Evolutionary conservation across 1,140 invertebrate genomes (phyloP).

Genomic region (Bombus pyrosoma): DNA sequence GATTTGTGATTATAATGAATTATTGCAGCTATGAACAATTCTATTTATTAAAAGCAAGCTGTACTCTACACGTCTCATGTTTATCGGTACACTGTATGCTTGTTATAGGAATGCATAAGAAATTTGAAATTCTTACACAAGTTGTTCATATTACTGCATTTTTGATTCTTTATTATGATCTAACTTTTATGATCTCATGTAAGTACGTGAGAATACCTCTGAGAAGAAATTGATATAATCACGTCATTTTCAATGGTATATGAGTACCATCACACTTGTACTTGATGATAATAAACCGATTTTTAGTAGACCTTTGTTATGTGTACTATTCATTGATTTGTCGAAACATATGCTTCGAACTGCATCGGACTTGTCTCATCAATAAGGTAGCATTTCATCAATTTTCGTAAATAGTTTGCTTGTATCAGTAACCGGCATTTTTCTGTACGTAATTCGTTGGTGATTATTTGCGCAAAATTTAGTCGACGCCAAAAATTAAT

Average conservation of each 20-base stretch:
- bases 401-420: slow-evolving; percentile 41
- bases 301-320: neutral
- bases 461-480: slow-evolving; percentile 31
- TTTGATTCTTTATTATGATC: neutral
- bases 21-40: neutral
- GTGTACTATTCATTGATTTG: neutral
- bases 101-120: neutral
- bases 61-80: neutral
- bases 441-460: slow-evolving; percentile 48
- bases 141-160: neutral
- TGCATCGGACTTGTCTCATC: slow-evolving; percentile 1
- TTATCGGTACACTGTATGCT: neutral
- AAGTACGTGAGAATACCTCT: neutral
- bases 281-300: neutral
- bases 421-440: slow-evolving; percentile 46
- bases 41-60: neutral
- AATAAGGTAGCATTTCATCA: slow-evolving; percentile 49
- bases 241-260: neutral
- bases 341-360: neutral
- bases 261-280: neutral
- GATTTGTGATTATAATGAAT: neutral
- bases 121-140: neutral
- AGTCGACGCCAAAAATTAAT: slow-evolving; percentile 63
- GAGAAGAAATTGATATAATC: neutral
- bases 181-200: neutral